Base-by-base conservation (phyloP, 1,140 invertebrate genomes). In the Onthophagus taurus region DNA sequence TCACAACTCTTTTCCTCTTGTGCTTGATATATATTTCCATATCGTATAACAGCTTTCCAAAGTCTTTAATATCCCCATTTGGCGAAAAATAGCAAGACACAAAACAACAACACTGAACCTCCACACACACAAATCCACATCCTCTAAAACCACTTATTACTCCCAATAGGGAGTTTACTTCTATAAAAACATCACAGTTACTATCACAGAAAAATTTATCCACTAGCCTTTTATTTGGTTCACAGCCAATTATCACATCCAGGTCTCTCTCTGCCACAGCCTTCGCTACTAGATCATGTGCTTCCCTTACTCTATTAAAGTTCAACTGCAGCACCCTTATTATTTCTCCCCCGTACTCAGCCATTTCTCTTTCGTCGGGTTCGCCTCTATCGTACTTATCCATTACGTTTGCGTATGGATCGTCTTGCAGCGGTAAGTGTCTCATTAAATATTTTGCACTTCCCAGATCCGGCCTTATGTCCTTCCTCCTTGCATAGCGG, bases 31-130 rank as follows among this genome's bases (percentile, higher is more conserved):
- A 7, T 26, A 7, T n/a, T n/a, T n/a, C n/a, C n/a, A 26, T 7
- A 26, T 26, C n/a, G n/a, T n/a, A 26, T 26, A 42, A 34, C 11
- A 38, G 19, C 4, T 9, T 21, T n/a, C 38, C 44, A 18, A 45
- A 45, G 7, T 24, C 35, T 13, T 37, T 21, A 6, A 21, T 13
- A 7, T 42, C 20, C 2, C 31, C 17, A 26, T 36, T 42, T n/a
- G 45, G 45, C 4, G 45, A 19, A 11, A 44, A 19, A 24, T 47
- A 47, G 26, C 48, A 49, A 4, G 7, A 17, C 36, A n/a, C 46
- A 2, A 49, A 11, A 1, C 11, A n/a, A n/a, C 20, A 37, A 12
- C 31, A 17, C 12, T 30, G 24, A 8, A 21, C 11, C 11, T 47
- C 3, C 3, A 43, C 9, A 2, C 9, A 13, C 11, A 33, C 36